Evolutionary conservation across 2,797 vertebrate species (phyloP).

Genomic region (Eremophila alpestris): DNA sequence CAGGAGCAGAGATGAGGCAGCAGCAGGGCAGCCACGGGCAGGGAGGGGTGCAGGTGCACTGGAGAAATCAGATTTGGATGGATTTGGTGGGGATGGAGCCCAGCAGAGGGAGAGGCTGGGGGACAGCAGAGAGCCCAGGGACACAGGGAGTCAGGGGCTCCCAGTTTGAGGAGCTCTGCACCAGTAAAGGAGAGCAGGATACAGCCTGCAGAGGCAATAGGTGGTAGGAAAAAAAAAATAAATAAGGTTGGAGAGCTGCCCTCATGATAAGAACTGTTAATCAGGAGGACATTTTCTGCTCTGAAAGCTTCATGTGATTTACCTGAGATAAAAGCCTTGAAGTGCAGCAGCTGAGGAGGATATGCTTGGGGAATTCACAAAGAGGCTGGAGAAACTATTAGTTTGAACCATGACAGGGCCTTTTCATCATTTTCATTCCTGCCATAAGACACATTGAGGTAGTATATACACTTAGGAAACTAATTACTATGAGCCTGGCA

Average conservation of each 20-base stretch:
- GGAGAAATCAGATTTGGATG: accelerated
- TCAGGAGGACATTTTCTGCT: conserved; percentile 45
- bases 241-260: conserved; percentile 10
- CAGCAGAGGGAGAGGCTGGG: background rate
- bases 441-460: background rate
- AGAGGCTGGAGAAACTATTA: conserved; percentile 22
- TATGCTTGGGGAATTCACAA: conserved; percentile 43
- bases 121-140: background rate
- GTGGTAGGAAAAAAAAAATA: background rate
- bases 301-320: conserved; percentile 47
- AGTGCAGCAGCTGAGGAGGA: conserved; percentile 39
- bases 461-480: background rate
- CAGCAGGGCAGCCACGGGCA: background rate
- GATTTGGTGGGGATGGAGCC: background rate
- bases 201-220: background rate
- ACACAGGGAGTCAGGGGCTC: background rate
- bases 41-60: background rate
- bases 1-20: background rate
- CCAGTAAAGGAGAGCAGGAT: background rate
- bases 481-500: background rate
- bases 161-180: background rate
- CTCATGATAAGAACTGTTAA: conserved; percentile 46
- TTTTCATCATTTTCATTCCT: conserved; percentile 42
- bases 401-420: conserved; percentile 3
- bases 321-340: conserved; percentile 45